Conservation (phyloP, 2,113 vertebrate species). For the Canis aureus region DNA sequence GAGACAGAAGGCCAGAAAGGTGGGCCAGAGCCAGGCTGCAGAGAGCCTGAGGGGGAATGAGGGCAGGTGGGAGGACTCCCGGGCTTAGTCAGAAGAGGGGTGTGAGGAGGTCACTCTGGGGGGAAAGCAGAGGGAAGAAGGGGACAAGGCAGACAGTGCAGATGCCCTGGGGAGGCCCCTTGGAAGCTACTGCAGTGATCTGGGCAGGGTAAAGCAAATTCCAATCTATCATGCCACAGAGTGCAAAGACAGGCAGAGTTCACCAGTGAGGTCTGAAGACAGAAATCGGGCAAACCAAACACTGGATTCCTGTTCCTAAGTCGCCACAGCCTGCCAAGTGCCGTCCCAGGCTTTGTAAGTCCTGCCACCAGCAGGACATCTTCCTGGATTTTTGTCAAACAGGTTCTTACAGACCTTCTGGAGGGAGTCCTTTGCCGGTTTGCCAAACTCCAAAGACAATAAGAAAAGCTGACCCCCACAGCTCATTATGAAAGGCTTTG, state of each 20-base stretch:
- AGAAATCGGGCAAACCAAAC: no score
- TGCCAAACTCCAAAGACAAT: not conserved
- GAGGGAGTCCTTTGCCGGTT: not conserved
- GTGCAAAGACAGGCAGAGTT: not conserved
- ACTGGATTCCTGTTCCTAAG: not conserved
- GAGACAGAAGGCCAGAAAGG: not conserved
- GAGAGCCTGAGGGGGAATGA: not conserved
- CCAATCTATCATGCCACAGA: not conserved
- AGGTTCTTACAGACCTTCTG: not conserved
- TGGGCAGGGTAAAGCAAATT: not conserved
- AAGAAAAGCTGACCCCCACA: not conserved
- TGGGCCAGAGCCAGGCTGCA: not conserved
- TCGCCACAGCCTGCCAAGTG: not conserved
- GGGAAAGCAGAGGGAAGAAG: not conserved
- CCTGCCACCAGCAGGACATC: not conserved
- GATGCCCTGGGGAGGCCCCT: not conserved
- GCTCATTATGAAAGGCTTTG: not conserved
- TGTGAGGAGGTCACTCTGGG: not conserved
- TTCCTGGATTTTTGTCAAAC: not conserved
- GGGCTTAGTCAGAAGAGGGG: not conserved
- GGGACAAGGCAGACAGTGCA: not conserved
- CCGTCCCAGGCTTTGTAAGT: not conserved
- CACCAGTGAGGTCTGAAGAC: not conserved
- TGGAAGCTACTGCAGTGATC: not conserved
- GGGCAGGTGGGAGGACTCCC: fast-evolving